Conservation (phyloP, 1,140 invertebrate species). For the Samia ricini region DNA sequence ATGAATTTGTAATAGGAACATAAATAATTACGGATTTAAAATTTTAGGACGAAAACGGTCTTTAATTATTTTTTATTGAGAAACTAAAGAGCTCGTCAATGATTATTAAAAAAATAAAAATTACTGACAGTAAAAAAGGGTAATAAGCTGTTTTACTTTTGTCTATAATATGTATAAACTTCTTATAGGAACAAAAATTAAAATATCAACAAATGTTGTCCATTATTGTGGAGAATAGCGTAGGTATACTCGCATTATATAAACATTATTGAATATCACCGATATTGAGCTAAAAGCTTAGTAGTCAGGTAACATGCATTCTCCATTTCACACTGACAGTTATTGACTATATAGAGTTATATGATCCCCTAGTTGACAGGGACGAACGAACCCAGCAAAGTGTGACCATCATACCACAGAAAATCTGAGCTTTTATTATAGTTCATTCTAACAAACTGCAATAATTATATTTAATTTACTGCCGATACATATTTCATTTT, state of each 20-base stretch:
- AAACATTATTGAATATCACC: background rate
- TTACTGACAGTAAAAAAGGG: no score
- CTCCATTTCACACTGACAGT: slow-evolving; percentile 43
- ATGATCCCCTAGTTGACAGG: background rate
- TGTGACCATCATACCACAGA: slow-evolving; percentile 14
- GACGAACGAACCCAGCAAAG: slow-evolving; percentile 10
- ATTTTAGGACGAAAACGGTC: no score
- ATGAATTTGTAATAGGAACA: no score
- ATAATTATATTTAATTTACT: no score
- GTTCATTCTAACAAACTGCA: no score
- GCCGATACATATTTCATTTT: no score
- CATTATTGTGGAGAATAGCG: background rate
- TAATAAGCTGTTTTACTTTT: no score
- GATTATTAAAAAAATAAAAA: no score
- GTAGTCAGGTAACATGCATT: slow-evolving; percentile 35
- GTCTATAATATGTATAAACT: background rate
- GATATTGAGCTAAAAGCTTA: background rate
- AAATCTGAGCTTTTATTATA: slow-evolving; percentile 13
- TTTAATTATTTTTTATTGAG: no score
- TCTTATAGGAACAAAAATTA: background rate
- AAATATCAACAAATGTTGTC: background rate
- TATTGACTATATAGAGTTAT: slow-evolving; percentile 32
- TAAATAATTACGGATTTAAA: no score
- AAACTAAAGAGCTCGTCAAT: no score
- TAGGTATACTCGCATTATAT: background rate